Base-by-base conservation (phyloP, 2,797 vertebrate genomes). In the Gila robusta region DNA sequence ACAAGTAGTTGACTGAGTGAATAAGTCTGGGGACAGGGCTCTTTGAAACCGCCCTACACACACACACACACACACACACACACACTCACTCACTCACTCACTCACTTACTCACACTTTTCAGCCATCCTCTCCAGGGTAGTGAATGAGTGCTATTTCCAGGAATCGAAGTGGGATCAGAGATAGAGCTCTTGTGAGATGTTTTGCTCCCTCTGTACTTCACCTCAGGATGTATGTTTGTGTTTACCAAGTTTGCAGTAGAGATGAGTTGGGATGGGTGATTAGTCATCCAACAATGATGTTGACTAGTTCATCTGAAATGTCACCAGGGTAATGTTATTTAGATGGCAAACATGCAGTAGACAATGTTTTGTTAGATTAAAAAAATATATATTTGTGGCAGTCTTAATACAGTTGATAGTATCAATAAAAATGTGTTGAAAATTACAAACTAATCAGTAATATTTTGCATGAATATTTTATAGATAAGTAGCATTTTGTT, bases 1-100 rank as follows among this genome's bases (percentile, higher is more conserved):
- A 71, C 84, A 84, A 78, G 74, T 56, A 85, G 64, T 49, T 71
- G 26, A 66, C 62, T 66, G 78, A 74, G 78, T 72, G 78, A 66
- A 52, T 54, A 39, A 73, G 56, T 28, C 77, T 71, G 83, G 66
- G 35, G 83, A 23, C 76, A 41, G 59, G 39, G 28, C 37, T 74
- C 21, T 81, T 74, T 66, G 2, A 78, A 41, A 72, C 23, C 10
- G 3, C n/a, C 39, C 11, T 54, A 56, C 35, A 56, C 49, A 70
- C 16, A 83, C 41, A 82, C 66, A 10, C 62, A 66, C 56, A 56
- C 35, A 47, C 49, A 70, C 16, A 83, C 41, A 82, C 70, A 10
- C 62, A 66, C 56, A 2, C 49, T 67, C 16, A 83, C 41, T 81
- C 70, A 56, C 32, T 80, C 41, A 82, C 70, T 7, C 59, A 66